phyloP scores from a whole-genome alignment of 2,797 vertebrate species.

The Fringilla coelebs region DNA sequence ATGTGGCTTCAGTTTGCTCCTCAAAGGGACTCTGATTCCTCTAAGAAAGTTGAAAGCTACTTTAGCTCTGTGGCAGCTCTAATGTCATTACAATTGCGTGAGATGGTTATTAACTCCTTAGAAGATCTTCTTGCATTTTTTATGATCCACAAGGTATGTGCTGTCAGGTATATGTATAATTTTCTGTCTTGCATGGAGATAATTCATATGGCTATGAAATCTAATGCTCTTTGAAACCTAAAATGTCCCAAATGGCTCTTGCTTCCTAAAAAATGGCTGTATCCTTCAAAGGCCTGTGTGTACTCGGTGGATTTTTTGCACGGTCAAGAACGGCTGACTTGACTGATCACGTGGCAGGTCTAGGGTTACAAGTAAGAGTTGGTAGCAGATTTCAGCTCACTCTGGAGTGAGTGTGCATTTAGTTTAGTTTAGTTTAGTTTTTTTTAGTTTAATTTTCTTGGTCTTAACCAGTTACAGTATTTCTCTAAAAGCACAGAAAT shows the following conservation, averaged over 20 bases:
- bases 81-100: constrained; percentile 90
- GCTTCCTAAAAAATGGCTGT: not conserved
- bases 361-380: not conserved
- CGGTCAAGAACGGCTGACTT: not conserved
- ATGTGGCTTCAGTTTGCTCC: constrained; percentile 81
- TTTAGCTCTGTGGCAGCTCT: constrained; percentile 82
- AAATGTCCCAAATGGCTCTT: not conserved
- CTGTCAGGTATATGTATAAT: not conserved
- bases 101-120: constrained; percentile 84
- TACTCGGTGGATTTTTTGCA: not conserved
- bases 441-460: not conserved
- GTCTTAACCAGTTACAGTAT: not conserved
- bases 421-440: not conserved
- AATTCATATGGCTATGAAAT: not conserved
- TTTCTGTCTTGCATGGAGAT: not conserved
- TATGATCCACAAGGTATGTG: constrained; percentile 81
- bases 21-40: constrained; percentile 61
- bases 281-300: not conserved
- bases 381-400: not conserved
- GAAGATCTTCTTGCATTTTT: constrained; percentile 86
- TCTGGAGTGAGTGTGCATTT: not conserved
- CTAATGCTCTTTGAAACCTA: not conserved
- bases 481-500: not conserved
- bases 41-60: constrained; percentile 76
- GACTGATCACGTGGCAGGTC: not conserved